Evolutionary conservation across 2,888 invertebrate species (phyloP).

Genomic region (Plebejus anna): DNA sequence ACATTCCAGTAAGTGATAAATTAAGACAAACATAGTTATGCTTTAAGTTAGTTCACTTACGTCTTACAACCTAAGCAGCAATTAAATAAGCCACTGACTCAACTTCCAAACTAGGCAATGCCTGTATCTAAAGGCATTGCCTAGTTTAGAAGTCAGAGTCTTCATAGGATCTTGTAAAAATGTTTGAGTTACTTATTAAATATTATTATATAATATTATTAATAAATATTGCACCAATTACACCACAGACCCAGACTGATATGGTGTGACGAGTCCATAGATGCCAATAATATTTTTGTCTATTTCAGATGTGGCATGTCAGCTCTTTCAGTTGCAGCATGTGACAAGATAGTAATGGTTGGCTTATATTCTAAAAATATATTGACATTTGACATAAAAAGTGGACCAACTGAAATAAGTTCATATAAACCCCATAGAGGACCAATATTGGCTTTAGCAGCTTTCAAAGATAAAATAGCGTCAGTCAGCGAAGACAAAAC

Average conservation of each 20-base stretch:
- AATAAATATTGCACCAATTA: no score
- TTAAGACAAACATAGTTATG: background rate
- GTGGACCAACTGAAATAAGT: constrained; percentile 57
- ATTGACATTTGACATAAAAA: constrained; percentile 73
- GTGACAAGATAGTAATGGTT: constrained; percentile 68
- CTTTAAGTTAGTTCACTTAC: background rate
- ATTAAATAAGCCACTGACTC: background rate
- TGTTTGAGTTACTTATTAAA: no score
- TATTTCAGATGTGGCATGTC: constrained; percentile 72
- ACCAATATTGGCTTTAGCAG: constrained; percentile 68
- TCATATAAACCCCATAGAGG: constrained; percentile 75
- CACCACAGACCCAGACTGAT: no score
- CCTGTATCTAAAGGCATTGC: no score
- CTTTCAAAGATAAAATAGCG: constrained; percentile 68
- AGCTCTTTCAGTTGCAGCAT: constrained; percentile 73
- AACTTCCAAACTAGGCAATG: no score
- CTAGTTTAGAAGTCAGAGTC: no score
- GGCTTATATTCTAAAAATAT: constrained; percentile 79
- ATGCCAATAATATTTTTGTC: background rate
- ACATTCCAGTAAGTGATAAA: constrained; percentile 64
- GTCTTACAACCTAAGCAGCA: background rate
- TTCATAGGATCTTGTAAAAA: no score
- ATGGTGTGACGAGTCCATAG: no score
- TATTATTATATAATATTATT: no score
- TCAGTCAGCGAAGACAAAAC: constrained; percentile 81